phyloP scores from a whole-genome alignment of 2,888 invertebrate genomes.

The Nymphalis c-album region DNA sequence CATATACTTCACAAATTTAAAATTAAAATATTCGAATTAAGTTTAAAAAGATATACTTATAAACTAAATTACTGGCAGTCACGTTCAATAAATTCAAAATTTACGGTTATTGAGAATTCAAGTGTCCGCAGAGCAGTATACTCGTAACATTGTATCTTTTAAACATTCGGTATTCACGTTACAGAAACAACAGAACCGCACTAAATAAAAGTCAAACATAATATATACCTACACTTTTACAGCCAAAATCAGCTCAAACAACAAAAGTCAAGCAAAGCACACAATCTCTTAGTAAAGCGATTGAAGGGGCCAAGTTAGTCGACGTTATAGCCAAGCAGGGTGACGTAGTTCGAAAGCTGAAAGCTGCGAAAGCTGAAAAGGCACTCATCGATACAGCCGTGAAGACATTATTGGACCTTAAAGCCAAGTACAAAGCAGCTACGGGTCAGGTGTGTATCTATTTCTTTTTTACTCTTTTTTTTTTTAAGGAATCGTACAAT shows the following conservation, averaged over 20 bases:
- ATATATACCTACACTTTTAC: slow-evolving; percentile 28
- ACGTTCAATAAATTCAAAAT: too few species aligned
- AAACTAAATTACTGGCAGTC: too few species aligned
- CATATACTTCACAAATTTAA: too few species aligned
- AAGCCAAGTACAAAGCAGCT: slow-evolving; percentile 84
- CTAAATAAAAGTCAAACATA: neutral
- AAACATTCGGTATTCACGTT: too few species aligned
- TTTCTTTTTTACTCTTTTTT: neutral
- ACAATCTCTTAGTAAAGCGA: slow-evolving; percentile 34
- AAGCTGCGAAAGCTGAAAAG: slow-evolving; percentile 81
- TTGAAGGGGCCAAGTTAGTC: slow-evolving; percentile 52
- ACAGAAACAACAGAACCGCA: neutral
- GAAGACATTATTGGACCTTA: slow-evolving; percentile 84
- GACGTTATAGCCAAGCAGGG: slow-evolving; percentile 82
- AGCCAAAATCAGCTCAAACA: slow-evolving; percentile 59
- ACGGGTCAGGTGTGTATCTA: slow-evolving; percentile 52
- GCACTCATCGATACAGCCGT: slow-evolving; percentile 61
- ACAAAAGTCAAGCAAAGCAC: slow-evolving; percentile 50
- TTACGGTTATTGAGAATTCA: too few species aligned
- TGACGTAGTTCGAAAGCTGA: slow-evolving; percentile 85
- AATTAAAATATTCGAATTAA: too few species aligned
- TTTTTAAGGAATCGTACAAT: neutral
- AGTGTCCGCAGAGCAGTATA: too few species aligned
- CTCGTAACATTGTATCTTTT: too few species aligned
- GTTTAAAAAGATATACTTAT: too few species aligned